Base-by-base conservation (phyloP, 2,113 vertebrate genomes). In the Myiopsitta monachus region DNA sequence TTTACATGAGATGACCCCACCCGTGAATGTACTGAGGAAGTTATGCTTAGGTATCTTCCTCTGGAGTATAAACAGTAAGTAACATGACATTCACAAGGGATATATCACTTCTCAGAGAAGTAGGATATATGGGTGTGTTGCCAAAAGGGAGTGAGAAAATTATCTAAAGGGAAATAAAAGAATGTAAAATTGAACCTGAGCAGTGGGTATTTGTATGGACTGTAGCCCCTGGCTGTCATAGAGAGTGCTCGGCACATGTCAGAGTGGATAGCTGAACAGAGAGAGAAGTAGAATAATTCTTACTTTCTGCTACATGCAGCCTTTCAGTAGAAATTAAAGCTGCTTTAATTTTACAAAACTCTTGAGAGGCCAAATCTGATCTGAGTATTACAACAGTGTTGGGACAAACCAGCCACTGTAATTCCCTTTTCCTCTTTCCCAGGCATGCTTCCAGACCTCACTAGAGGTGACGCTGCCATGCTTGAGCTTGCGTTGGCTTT, bases 171-270 rank as follows among this genome's bases (percentile, higher is more conserved):
- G 31, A 82, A 92, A 61, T 49, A 47, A 66, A 88, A 79, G 3
- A 52, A 76, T 77, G 54, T 54, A 27, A 93, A 88, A 41, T 80
- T 44, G 49, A 66, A 83, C 23, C 9, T n/a, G 38, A 55, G 5
- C 19, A 39, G 31, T 10, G 23, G 2, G 2, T 69, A 24, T 87
- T 79, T 77, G 28, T 74, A 59, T 0, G 12, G 49, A 41, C 41
- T 46, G 9, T 9, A 28, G 49, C 4, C 22, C 28, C 39, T 63
- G 54, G 31, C 59, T 41, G 54, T 62, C n/a, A 39, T 31, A 79
- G 43, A 1, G 2, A 84, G 36, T 1, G 2, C 30, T 84, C 7
- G 6, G n/a, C 28, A 28, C 11, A 15, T 0, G 1, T 62, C 46
- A n/a, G n/a, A 23, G 67, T 46, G 19, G 30, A 49, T 44, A 18